A percentile compares a stretch with the other conserved stretches of the same genome.
phyloP scores from a whole-genome alignment of 2,797 vertebrate genomes.

The Lepilemur ruficaudatus region DNA sequence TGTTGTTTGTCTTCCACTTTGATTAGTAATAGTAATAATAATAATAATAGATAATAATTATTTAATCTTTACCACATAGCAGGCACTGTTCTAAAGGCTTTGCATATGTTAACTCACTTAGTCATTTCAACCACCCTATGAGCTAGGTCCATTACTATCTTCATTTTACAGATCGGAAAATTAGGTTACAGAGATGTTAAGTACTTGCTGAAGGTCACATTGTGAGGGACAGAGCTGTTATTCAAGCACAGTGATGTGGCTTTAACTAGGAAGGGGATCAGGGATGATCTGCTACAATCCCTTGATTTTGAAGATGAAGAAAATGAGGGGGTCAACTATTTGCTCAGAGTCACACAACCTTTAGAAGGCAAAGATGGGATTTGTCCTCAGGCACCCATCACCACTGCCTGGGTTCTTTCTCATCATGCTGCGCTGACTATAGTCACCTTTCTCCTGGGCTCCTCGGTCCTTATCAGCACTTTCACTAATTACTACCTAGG shows the following conservation, averaged over 20 bases:
- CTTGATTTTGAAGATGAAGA: neutral
- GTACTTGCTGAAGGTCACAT: neutral
- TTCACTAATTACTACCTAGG: neutral
- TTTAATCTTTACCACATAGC: neutral
- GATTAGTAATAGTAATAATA: neutral
- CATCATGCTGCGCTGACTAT: fast-evolving
- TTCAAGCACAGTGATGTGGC: neutral
- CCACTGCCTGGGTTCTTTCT: neutral
- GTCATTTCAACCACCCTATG: neutral
- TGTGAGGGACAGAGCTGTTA: neutral
- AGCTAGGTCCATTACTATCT: neutral
- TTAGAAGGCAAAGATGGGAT: neutral
- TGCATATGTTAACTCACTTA: neutral
- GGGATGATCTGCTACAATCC: neutral
- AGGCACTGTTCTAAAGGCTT: neutral
- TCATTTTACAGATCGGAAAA: constrained; percentile 17
- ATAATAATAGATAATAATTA: neutral
- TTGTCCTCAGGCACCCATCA: neutral
- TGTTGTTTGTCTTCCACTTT: constrained; percentile 28
- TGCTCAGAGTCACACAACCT: neutral
- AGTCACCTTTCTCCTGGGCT: neutral
- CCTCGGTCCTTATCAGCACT: neutral
- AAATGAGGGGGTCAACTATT: neutral
- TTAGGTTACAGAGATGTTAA: neutral
- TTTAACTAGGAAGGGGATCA: neutral